These are phyloP conservation scores for Spermophilus dauricus DNA, from an alignment of 2,113 vertebrate species.

Conservation along the genomic window DNA sequence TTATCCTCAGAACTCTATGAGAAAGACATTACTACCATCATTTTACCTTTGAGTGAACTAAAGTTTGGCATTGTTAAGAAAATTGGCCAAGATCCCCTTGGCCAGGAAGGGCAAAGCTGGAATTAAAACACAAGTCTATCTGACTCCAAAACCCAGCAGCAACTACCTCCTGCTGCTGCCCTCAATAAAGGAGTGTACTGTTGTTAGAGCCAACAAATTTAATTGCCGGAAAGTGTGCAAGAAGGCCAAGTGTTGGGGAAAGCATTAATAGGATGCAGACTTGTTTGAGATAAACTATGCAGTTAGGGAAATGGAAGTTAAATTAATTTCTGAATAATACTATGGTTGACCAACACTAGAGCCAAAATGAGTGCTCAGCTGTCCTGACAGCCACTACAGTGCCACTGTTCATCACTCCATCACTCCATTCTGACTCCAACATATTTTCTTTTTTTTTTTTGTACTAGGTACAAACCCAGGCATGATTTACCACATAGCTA, in stretches of 20 bases:
- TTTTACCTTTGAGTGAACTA: conserved; percentile 16
- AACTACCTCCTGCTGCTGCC: not conserved
- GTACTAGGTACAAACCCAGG: too few relatives aligned
- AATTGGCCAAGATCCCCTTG: not conserved
- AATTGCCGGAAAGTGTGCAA: not conserved
- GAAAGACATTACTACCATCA: not conserved
- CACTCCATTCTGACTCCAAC: not conserved
- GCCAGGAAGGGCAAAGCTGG: not conserved
- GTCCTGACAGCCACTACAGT: not conserved
- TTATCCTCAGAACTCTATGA: not conserved
- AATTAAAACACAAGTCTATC: not conserved
- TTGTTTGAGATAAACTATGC: not conserved
- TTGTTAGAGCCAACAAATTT: not conserved
- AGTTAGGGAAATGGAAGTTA: not conserved
- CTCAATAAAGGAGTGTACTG: not conserved
- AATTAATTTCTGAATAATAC: not conserved
- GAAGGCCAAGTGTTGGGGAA: not conserved
- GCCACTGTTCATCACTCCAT: not conserved
- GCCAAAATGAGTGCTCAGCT: not conserved
- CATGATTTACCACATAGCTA: too few relatives aligned
- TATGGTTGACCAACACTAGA: not conserved
- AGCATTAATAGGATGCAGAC: not conserved
- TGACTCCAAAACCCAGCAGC: not conserved
- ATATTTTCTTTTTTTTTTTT: too few relatives aligned
- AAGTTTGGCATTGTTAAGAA: conserved; percentile 21